phyloP scores from a whole-genome alignment of 1,140 invertebrate genomes.

The Eumaeus atala region DNA sequence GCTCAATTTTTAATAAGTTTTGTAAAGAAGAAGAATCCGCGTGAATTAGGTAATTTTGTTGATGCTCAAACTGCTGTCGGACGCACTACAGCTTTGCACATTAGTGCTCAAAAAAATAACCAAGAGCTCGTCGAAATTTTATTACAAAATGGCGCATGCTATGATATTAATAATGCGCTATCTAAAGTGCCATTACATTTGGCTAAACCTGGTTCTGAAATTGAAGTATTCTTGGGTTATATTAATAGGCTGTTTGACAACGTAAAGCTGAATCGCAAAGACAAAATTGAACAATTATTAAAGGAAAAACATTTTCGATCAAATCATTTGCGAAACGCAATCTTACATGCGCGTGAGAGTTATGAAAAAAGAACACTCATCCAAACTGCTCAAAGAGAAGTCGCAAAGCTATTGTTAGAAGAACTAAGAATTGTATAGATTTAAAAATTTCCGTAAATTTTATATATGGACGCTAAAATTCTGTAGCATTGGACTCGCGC shows the following conservation, averaged over 20 bases:
- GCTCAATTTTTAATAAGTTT: not conserved
- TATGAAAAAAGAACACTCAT: not conserved
- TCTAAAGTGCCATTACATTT: not conserved
- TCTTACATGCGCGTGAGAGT: not conserved
- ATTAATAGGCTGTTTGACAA: not conserved
- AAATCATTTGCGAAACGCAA: not conserved
- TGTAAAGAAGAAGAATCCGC: not conserved
- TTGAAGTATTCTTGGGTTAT: not conserved
- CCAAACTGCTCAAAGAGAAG: not conserved
- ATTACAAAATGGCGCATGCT: not conserved
- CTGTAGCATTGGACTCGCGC: too few species aligned
- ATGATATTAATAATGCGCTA: not conserved
- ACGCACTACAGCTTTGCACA: not conserved
- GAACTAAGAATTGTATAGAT: not conserved
- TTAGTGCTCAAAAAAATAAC: not conserved
- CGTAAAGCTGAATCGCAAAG: not conserved
- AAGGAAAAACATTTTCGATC: not conserved
- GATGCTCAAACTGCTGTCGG: conserved; percentile 2
- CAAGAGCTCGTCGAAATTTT: not conserved
- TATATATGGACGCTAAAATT: too few species aligned
- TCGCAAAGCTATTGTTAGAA: not conserved
- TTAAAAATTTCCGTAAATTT: not conserved
- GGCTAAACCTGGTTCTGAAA: not conserved
- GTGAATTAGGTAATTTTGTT: not conserved
- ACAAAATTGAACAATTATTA: not conserved